Percentiles rank a stretch among this genome's conserved stretches.
Evolutionary conservation across 2,888 invertebrate species (phyloP).

Genomic region (Helicoverpa assulta): DNA sequence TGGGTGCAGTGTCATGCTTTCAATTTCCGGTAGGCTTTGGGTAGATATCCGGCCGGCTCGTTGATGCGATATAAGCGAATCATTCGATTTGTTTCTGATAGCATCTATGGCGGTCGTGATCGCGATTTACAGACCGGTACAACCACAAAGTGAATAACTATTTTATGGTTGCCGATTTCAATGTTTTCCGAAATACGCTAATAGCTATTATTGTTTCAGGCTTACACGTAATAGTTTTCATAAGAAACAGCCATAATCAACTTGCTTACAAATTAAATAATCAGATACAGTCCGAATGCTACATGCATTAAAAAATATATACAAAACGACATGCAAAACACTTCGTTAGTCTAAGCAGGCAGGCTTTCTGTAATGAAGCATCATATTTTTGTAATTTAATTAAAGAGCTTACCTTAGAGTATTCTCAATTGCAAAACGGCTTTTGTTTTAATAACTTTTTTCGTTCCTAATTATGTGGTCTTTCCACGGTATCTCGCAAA

Average conservation of each 20-base stretch:
- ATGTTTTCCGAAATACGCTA: not conserved
- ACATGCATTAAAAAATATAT: constrained; percentile 9
- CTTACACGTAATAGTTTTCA: too few species aligned
- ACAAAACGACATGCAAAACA: constrained; percentile 35
- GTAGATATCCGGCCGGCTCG: constrained; percentile 42
- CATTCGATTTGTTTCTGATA: constrained; percentile 57
- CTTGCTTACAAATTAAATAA: too few species aligned
- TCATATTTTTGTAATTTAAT: constrained; percentile 58
- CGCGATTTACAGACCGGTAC: constrained; percentile 5
- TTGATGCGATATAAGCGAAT: constrained; percentile 56
- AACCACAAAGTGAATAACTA: constrained; percentile 9
- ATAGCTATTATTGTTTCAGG: not conserved
- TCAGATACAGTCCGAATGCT: too few species aligned
- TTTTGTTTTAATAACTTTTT: constrained; percentile 55
- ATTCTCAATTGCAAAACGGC: constrained; percentile 50
- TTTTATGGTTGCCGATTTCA: not conserved
- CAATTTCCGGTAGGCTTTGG: constrained; percentile 73
- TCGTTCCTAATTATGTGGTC: constrained; percentile 40
- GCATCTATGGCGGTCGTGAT: constrained; percentile 29
- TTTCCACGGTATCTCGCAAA: constrained; percentile 12
- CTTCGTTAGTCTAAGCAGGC: constrained; percentile 42
- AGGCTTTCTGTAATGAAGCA: constrained; percentile 50
- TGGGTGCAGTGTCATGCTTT: constrained; percentile 74
- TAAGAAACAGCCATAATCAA: too few species aligned
- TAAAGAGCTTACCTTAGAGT: constrained; percentile 51